A percentile compares a stretch with the other conserved stretches of the same genome.
Evolutionary conservation across 2,113 vertebrate genomes (phyloP).

Genomic region (Bufo gargarizans): DNA sequence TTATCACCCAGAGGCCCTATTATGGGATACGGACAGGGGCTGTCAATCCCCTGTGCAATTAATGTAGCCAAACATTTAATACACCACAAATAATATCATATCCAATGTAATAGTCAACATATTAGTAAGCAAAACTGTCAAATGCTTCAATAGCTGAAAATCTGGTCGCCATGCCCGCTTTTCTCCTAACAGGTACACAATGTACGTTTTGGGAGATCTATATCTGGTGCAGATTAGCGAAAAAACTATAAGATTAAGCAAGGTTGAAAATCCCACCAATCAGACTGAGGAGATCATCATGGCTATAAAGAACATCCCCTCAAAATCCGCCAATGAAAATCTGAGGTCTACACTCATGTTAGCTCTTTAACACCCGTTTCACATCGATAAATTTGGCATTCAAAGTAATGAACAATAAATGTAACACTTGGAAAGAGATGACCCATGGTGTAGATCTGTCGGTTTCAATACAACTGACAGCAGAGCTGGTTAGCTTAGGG

Average conservation of each 20-base stretch:
- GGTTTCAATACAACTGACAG: neutral
- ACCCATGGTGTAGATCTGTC: neutral
- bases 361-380: neutral
- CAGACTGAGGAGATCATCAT: neutral
- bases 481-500: neutral
- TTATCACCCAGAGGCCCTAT: neutral
- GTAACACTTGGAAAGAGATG: neutral
- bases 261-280: neutral
- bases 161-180: neutral
- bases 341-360: neutral
- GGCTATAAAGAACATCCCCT: neutral
- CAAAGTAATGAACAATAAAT: neutral
- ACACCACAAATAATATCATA: neutral
- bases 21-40: neutral
- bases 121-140: neutral
- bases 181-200: neutral
- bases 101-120: neutral
- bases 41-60: neutral
- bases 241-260: neutral
- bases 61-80: neutral
- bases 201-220: neutral
- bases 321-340: neutral
- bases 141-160: neutral
- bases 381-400: neutral
- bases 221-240: neutral